These are phyloP conservation scores for Erythrolamprus reginae DNA, from an alignment of 2,113 vertebrate species.

Conservation along the genomic window DNA sequence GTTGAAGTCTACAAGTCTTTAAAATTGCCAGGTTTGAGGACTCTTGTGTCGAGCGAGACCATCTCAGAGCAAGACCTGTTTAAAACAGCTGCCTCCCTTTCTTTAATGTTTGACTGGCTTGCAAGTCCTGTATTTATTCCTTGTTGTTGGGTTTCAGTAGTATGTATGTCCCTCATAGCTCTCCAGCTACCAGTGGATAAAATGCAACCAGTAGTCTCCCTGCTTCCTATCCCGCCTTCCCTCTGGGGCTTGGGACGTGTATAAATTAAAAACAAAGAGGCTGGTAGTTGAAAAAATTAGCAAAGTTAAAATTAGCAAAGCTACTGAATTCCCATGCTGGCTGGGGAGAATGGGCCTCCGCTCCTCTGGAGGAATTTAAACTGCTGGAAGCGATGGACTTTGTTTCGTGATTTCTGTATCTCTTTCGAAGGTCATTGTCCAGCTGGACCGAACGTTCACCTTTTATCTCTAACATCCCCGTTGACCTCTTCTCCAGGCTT, in stretches of 20 bases:
- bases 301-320: background rate
- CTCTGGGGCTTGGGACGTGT: background rate
- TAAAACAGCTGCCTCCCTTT: background rate
- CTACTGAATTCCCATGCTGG: background rate
- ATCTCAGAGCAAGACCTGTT: background rate
- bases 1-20: too few relatives aligned
- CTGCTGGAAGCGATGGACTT: background rate
- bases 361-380: background rate
- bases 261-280: background rate
- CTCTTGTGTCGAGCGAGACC: background rate
- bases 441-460: background rate
- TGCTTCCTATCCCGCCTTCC: background rate
- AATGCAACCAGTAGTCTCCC: background rate
- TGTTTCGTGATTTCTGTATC: background rate
- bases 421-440: background rate
- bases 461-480: background rate
- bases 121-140: background rate
- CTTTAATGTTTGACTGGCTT: background rate
- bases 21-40: too few relatives aligned
- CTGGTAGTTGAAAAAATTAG: too few relatives aligned
- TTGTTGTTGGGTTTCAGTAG: background rate
- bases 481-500: background rate
- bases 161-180: background rate
- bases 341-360: background rate
- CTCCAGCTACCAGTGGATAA: background rate